These are phyloP conservation scores for Caenorhabditis latens DNA, from an alignment of 1,140 invertebrate genomes.

Conservation along the genomic window DNA sequence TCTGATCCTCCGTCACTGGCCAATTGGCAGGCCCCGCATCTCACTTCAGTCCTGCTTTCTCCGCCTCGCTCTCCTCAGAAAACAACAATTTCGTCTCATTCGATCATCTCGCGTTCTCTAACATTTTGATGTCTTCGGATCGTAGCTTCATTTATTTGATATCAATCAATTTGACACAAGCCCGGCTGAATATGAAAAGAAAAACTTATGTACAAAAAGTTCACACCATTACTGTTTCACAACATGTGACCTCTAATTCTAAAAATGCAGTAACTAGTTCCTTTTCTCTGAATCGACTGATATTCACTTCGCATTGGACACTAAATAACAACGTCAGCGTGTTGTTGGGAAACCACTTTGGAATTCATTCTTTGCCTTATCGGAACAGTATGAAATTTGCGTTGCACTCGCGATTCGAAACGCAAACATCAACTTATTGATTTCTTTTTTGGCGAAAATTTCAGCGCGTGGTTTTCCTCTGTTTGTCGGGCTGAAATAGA, in stretches of 20 bases:
- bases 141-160: neutral
- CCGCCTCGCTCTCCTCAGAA: constrained; percentile 35
- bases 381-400: constrained; percentile 18
- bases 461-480: constrained; percentile 20
- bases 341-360: neutral
- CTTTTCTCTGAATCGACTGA: neutral
- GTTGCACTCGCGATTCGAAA: neutral
- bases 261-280: neutral
- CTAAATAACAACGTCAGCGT: neutral
- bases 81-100: constrained; percentile 41
- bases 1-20: constrained; percentile 39
- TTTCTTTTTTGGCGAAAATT: neutral
- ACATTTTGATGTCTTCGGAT: constrained; percentile 7
- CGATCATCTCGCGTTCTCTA: neutral
- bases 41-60: constrained; percentile 33
- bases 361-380: constrained; percentile 15
- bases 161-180: neutral
- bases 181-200: too few species aligned
- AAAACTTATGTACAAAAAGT: neutral
- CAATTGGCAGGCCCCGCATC: constrained; percentile 16
- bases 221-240: neutral
- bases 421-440: constrained; percentile 42
- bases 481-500: neutral
- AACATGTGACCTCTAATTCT: constrained; percentile 18
- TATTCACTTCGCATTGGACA: neutral